These are phyloP conservation scores for Microcebus jonahi DNA, from an alignment of 2,113 vertebrate species.

Conservation along the genomic window DNA sequence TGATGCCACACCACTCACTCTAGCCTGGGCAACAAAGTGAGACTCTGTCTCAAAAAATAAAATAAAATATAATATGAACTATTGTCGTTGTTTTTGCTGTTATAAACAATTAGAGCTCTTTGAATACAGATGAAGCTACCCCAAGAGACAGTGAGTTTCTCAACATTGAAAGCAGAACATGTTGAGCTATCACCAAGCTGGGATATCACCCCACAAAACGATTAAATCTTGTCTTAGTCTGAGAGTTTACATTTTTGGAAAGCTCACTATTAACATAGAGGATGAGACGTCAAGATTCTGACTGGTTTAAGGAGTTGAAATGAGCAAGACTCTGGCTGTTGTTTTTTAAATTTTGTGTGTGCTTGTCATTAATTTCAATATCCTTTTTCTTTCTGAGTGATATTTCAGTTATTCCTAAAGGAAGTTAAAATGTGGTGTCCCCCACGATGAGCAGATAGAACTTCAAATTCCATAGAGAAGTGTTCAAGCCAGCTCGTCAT, in stretches of 20 bases:
- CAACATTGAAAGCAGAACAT: background rate
- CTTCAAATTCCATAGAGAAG: background rate
- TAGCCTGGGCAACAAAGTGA: no score
- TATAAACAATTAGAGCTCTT: slow-evolving; percentile 30
- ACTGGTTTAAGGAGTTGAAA: background rate
- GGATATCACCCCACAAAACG: background rate
- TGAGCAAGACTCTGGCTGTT: background rate
- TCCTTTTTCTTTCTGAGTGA: background rate
- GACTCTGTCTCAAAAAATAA: no score
- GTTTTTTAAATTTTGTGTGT: background rate
- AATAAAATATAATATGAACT: background rate
- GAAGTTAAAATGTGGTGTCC: background rate
- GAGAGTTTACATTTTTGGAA: background rate
- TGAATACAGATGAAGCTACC: background rate
- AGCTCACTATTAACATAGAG: background rate
- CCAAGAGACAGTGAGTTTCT: slow-evolving; percentile 15
- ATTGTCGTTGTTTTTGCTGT: slow-evolving; percentile 12
- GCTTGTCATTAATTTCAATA: background rate
- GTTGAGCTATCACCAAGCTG: background rate
- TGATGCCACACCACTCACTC: no score
- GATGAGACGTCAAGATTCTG: background rate
- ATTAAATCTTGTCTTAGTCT: background rate
- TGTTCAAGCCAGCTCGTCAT: background rate
- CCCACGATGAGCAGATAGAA: background rate
- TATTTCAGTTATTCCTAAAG: slow-evolving; percentile 12